A percentile compares a stretch with the other conserved stretches of the same genome.
These are phyloP conservation scores for Eurystomus gularis DNA, from an alignment of 2,113 vertebrate species.

Conservation along the genomic window DNA sequence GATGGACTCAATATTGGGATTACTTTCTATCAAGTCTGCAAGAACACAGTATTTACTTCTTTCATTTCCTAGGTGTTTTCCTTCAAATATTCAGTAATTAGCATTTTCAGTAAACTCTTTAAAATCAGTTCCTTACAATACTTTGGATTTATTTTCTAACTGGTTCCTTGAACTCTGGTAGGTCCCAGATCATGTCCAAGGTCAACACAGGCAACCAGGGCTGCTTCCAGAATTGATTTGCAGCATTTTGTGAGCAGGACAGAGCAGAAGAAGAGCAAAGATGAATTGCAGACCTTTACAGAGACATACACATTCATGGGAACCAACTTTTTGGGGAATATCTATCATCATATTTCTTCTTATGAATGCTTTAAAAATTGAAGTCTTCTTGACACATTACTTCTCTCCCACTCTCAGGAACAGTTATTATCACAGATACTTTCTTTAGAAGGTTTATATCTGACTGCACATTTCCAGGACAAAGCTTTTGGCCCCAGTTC, in stretches of 20 bases:
- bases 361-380: neutral
- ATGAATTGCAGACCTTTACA: neutral
- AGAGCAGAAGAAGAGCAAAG: neutral
- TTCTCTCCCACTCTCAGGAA: neutral
- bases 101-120: neutral
- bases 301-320: fast-evolving
- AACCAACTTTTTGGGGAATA: neutral
- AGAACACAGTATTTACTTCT: neutral
- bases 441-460: neutral
- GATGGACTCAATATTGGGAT: neutral
- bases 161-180: neutral
- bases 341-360: neutral
- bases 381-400: neutral
- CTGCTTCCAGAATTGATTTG: neutral
- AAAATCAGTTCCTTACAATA: neutral
- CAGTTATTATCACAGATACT: neutral
- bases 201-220: neutral
- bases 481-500: neutral
- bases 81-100: neutral
- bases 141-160: neutral
- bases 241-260: neutral
- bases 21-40: neutral
- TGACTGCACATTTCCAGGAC: neutral
- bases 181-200: neutral
- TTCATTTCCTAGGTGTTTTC: neutral